Percentiles rank a stretch among this genome's conserved stretches.
Conservation (phyloP, 2,888 invertebrate genomes). For the Melanostoma scalare region DNA sequence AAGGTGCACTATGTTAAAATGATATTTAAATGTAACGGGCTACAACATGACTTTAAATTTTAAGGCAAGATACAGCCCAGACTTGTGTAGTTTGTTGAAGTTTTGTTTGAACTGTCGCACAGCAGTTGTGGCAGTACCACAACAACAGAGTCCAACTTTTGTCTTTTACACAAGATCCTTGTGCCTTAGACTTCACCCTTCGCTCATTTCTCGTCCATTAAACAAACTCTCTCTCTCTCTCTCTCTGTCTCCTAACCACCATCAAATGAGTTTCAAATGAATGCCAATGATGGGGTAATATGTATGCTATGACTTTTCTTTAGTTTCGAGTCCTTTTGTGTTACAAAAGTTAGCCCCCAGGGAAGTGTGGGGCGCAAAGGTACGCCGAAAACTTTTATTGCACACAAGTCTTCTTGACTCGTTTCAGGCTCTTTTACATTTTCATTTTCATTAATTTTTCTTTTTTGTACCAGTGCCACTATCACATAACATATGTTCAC, state of each 20-base stretch:
- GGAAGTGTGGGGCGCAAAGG: not conserved
- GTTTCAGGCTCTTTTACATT: slow-evolving; percentile 15
- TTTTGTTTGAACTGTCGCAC: slow-evolving; percentile 36
- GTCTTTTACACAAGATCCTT: slow-evolving; percentile 20
- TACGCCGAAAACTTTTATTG: slow-evolving; percentile 58
- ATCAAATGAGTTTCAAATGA: slow-evolving; percentile 58
- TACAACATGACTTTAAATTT: slow-evolving; percentile 55
- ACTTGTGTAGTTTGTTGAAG: slow-evolving; percentile 22
- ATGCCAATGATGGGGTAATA: slow-evolving; percentile 62
- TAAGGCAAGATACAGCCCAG: slow-evolving; percentile 25
- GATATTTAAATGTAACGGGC: slow-evolving; percentile 56
- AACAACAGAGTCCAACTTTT: slow-evolving; percentile 31
- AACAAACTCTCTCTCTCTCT: no score
- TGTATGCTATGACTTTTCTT: slow-evolving; percentile 68
- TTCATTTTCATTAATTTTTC: no score
- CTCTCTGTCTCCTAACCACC: slow-evolving; percentile 4
- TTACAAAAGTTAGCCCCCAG: slow-evolving; percentile 41
- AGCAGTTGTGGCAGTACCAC: slow-evolving; percentile 39
- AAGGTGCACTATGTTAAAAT: slow-evolving; percentile 36
- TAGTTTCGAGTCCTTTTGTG: slow-evolving; percentile 51
- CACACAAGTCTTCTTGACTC: slow-evolving; percentile 22
- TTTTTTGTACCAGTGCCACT: not conserved
- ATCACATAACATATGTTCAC: slow-evolving; percentile 24
- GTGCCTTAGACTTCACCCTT: no score
- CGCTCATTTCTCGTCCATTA: no score